Percentiles rank a stretch among this genome's conserved stretches.
Evolutionary conservation across 2,113 vertebrate species (phyloP).

Genomic region (Asarcornis scutulata): DNA sequence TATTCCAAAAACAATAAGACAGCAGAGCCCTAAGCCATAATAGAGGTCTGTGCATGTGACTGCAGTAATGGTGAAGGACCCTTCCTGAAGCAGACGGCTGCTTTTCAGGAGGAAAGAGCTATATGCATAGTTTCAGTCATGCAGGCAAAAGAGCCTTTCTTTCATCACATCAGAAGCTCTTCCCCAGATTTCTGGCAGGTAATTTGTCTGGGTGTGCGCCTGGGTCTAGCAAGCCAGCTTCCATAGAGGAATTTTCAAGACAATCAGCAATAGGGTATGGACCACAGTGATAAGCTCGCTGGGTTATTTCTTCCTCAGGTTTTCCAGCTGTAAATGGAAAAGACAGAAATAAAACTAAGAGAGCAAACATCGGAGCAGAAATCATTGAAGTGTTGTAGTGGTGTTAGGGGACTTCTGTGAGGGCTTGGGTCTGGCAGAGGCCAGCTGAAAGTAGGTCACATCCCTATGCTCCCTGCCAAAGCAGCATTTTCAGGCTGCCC

Average conservation of each 20-base stretch:
- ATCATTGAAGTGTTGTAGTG: not conserved
- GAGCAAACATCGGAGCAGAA: not conserved
- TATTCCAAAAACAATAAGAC: not conserved
- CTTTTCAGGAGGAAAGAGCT: not conserved
- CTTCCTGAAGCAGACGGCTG: not conserved
- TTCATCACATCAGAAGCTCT: not conserved
- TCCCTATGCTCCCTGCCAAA: not conserved
- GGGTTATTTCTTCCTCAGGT: not conserved
- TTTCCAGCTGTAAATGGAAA: not conserved
- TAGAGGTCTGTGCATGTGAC: not conserved
- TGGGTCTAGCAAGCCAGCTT: not conserved
- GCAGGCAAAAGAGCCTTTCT: not conserved
- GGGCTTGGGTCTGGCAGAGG: not conserved
- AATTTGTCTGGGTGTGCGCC: accelerated
- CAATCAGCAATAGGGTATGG: not conserved
- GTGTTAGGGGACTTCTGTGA: not conserved
- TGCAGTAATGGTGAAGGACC: not conserved
- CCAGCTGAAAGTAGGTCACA: not conserved
- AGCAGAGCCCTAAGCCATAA: accelerated
- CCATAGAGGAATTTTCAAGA: not conserved
- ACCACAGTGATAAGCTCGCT: not conserved
- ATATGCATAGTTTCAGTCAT: accelerated
- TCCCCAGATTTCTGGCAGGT: not conserved
- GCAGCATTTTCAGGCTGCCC: not conserved
- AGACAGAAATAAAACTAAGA: not conserved